Conservation (phyloP, 2,113 vertebrate species). For the Ictalurus furcatus region DNA sequence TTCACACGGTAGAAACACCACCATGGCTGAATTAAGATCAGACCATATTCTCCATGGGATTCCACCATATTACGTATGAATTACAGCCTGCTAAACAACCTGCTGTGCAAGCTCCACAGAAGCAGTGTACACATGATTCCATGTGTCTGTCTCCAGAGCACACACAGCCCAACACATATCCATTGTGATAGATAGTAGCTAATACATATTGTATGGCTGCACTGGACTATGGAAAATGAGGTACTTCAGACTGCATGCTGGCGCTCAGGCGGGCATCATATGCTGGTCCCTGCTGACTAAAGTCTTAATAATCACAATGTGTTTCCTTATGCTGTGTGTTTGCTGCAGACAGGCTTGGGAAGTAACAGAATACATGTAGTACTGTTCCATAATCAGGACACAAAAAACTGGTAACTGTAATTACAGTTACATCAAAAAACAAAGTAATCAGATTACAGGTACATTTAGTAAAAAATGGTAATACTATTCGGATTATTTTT, state of each 20-base stretch:
- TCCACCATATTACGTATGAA: slow-evolving; percentile 22
- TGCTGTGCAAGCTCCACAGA: slow-evolving; percentile 12
- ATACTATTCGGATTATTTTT: too few species aligned
- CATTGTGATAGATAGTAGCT: slow-evolving; percentile 39
- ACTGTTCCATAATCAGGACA: too few species aligned
- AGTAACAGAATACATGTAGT: too few species aligned
- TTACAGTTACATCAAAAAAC: too few species aligned
- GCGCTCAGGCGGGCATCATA: slow-evolving; percentile 36
- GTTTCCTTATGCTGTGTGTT: slow-evolving; percentile 25
- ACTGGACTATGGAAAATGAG: slow-evolving; percentile 36
- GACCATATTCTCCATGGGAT: not conserved
- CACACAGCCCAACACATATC: slow-evolving; percentile 17
- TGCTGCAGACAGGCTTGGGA: not conserved
- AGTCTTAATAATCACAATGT: slow-evolving; percentile 43
- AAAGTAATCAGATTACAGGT: too few species aligned
- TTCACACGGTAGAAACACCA: slow-evolving; percentile 17
- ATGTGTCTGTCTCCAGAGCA: slow-evolving; percentile 32
- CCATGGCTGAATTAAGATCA: slow-evolving; percentile 25
- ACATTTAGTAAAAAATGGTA: too few species aligned
- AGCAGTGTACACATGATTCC: slow-evolving; percentile 20
- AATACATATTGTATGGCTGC: slow-evolving; percentile 40
- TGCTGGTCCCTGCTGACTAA: slow-evolving; percentile 39
- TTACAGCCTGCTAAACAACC: slow-evolving; percentile 35
- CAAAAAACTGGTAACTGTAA: too few species aligned
- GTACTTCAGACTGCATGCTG: slow-evolving; percentile 38